Conservation (phyloP, 2,113 vertebrate genomes). For the Anoplopoma fimbria region DNA sequence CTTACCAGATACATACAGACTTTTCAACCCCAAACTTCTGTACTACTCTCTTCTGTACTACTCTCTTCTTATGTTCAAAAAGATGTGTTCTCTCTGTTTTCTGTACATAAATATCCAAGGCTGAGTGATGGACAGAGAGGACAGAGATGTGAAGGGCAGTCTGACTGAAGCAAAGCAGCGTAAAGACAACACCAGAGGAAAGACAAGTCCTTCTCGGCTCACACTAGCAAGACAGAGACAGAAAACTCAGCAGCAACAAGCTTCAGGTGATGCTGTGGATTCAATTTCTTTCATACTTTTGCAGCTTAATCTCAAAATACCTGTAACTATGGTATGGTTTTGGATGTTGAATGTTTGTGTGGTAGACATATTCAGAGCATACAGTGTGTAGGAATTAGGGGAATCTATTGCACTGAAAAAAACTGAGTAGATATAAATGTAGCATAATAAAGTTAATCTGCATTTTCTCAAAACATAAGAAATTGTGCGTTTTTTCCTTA, state of each 20-base stretch:
- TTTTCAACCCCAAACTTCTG: neutral
- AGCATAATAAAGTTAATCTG: no score
- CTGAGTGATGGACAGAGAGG: slow-evolving; percentile 11
- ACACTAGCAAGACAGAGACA: neutral
- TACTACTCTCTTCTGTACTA: neutral
- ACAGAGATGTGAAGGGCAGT: neutral
- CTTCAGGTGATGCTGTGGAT: slow-evolving; percentile 31
- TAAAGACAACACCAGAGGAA: neutral
- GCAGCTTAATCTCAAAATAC: no score
- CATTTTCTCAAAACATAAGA: no score
- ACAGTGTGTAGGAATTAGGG: neutral
- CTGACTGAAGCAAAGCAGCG: neutral
- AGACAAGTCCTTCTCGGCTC: rapidly evolving
- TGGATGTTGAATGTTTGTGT: neutral
- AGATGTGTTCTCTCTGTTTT: neutral
- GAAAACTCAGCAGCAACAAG: neutral
- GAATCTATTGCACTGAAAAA: neutral
- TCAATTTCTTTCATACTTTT: neutral
- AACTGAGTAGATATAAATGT: no score
- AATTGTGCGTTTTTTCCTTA: no score
- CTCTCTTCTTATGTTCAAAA: neutral
- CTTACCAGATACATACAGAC: no score
- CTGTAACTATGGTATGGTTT: neutral
- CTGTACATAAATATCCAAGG: neutral
- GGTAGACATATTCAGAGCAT: neutral